A percentile compares a stretch with the other conserved stretches of the same genome.
Conservation (phyloP, 2,113 vertebrate species). For the Xiphophorus maculatus region DNA sequence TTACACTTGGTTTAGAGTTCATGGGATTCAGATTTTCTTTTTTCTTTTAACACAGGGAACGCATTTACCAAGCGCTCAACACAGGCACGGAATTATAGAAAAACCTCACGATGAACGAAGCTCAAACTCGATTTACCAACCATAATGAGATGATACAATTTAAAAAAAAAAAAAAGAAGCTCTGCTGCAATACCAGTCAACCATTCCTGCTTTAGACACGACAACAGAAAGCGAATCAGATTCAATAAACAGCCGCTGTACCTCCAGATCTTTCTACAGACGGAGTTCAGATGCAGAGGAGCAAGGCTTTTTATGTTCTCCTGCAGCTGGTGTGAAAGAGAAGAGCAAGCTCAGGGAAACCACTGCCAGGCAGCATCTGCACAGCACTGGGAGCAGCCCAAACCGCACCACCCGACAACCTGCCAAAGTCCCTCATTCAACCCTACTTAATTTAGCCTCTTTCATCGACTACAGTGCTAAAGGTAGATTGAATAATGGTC, state of each 20-base stretch:
- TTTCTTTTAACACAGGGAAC: constrained; percentile 55
- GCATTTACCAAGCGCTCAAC: constrained; percentile 58
- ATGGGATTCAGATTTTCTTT: constrained; percentile 63
- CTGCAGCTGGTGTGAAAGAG: constrained; percentile 60
- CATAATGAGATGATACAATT: constrained; percentile 57
- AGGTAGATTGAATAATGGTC: constrained; percentile 38
- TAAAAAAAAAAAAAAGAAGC: constrained; percentile 44
- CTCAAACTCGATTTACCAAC: constrained; percentile 54
- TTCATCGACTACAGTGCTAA: constrained; percentile 37
- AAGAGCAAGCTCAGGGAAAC: constrained; percentile 50
- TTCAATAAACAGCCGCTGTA: constrained; percentile 58
- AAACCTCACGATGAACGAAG: constrained; percentile 36
- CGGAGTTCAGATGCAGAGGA: constrained; percentile 38
- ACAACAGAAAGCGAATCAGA: constrained; percentile 57
- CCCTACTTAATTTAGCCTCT: constrained; percentile 61
- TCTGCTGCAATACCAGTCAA: constrained; percentile 47
- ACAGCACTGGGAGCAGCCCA: constrained; percentile 64
- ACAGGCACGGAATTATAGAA: constrained; percentile 44
- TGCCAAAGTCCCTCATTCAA: constrained; percentile 72
- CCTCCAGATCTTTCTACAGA: constrained; percentile 48
- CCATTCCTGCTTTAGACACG: constrained; percentile 39
- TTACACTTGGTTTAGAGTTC: constrained; percentile 50
- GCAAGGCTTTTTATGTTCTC: constrained; percentile 32
- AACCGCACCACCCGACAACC: constrained; percentile 72
- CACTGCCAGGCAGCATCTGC: constrained; percentile 70